Evolutionary conservation across 2,888 invertebrate species (phyloP).

Genomic region (Ernsta delagoae): DNA sequence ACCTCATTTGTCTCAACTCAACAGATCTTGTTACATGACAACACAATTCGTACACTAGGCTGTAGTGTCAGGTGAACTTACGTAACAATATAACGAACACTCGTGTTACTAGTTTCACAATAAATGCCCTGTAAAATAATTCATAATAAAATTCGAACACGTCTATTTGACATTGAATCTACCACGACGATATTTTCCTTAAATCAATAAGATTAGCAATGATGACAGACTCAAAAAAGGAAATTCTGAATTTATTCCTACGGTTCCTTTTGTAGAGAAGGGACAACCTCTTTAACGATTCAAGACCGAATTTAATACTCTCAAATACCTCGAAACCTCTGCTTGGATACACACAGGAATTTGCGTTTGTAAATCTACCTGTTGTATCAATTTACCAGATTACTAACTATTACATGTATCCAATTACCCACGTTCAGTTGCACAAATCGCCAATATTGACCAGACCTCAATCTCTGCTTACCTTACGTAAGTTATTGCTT

Average conservation of each 20-base stretch:
- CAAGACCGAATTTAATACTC: not conserved
- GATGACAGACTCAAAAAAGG: too few relatives aligned
- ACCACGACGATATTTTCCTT: too few relatives aligned
- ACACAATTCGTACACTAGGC: not conserved
- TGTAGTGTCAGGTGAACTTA: not conserved
- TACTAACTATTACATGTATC: slow-evolving; percentile 11
- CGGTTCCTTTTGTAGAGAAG: too few relatives aligned
- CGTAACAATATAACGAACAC: not conserved
- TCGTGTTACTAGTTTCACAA: not conserved
- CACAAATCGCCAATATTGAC: slow-evolving; percentile 25
- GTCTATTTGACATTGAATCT: not conserved
- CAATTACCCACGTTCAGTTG: slow-evolving; percentile 16
- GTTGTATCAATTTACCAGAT: not conserved
- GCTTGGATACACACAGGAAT: not conserved
- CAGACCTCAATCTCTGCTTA: slow-evolving; percentile 22
- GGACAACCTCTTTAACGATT: not conserved
- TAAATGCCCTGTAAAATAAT: not conserved
- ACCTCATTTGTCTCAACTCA: not conserved
- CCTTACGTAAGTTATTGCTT: slow-evolving; percentile 28
- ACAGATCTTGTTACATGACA: not conserved
- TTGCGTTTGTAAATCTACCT: not conserved
- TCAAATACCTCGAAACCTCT: not conserved
- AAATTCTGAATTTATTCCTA: too few relatives aligned
- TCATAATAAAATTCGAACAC: too few relatives aligned
- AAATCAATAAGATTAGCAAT: too few relatives aligned